phyloP scores from a whole-genome alignment of 2,113 vertebrate genomes.

The Cepphus grylle region DNA sequence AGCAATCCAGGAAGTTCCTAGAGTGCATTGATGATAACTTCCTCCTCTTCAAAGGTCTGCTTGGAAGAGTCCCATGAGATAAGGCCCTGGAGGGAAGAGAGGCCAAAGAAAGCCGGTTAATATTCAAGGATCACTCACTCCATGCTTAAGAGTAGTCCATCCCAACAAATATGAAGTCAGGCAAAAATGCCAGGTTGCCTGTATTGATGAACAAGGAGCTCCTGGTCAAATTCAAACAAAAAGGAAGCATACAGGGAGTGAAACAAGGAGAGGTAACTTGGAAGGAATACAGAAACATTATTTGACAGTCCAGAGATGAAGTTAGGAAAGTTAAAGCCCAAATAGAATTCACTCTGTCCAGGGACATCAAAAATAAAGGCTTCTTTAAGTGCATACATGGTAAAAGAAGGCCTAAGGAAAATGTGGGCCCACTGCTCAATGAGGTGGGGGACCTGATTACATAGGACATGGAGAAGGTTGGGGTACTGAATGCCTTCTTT shows the following conservation, averaged over 20 bases:
- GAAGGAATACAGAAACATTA: background rate
- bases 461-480: background rate
- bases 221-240: background rate
- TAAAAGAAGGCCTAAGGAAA: background rate
- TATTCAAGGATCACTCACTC: background rate
- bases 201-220: background rate
- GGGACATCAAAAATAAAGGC: background rate
- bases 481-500: background rate
- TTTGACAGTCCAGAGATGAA: background rate
- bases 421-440: background rate
- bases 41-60: background rate
- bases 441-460: background rate
- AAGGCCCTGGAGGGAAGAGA: background rate
- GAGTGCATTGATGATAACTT: background rate
- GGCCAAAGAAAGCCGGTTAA: background rate
- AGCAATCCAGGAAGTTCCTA: background rate
- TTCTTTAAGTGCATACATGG: background rate
- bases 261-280: accelerated
- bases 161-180: background rate
- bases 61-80: background rate
- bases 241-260: background rate
- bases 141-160: background rate
- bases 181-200: background rate
- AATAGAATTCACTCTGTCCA: background rate
- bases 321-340: background rate